phyloP scores from a whole-genome alignment of 2,113 vertebrate species.

The Telmatochromis brachygnathus region DNA sequence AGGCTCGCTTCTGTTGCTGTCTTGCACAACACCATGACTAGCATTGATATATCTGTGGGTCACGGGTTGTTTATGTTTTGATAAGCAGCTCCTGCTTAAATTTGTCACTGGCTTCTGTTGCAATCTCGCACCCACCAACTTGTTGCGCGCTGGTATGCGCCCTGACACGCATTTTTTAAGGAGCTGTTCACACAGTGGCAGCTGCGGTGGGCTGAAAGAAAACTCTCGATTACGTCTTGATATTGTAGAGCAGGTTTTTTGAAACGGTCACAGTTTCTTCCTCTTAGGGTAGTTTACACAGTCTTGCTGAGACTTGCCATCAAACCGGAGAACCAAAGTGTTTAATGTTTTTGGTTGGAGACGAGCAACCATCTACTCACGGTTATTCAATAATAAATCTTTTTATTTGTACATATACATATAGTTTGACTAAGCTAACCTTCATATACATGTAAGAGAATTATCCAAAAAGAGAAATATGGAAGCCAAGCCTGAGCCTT shows the following conservation, averaged over 20 bases:
- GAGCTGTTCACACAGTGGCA: constrained; percentile 11
- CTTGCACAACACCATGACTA: neutral
- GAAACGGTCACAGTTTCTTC: neutral
- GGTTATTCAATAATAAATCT: neutral
- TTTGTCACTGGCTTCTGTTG: constrained; percentile 22
- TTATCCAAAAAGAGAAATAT: neutral
- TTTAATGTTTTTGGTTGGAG: neutral
- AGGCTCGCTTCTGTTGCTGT: neutral
- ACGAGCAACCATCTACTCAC: neutral
- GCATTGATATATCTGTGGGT: constrained; percentile 16
- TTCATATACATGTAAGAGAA: neutral
- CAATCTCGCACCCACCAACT: constrained; percentile 22
- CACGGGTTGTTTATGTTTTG: constrained; percentile 35
- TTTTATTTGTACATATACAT: neutral
- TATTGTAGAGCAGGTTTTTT: neutral
- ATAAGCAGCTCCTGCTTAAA: neutral
- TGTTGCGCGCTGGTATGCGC: constrained; percentile 39
- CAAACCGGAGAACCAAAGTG: neutral
- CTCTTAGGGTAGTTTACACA: neutral
- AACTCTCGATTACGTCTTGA: neutral
- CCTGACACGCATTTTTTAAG: neutral
- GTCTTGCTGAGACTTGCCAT: neutral
- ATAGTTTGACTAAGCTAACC: neutral
- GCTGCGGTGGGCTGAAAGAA: neutral
- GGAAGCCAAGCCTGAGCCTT: neutral